Base-by-base conservation (phyloP, 2,797 vertebrate genomes). In the Eutrigla gurnardus region DNA sequence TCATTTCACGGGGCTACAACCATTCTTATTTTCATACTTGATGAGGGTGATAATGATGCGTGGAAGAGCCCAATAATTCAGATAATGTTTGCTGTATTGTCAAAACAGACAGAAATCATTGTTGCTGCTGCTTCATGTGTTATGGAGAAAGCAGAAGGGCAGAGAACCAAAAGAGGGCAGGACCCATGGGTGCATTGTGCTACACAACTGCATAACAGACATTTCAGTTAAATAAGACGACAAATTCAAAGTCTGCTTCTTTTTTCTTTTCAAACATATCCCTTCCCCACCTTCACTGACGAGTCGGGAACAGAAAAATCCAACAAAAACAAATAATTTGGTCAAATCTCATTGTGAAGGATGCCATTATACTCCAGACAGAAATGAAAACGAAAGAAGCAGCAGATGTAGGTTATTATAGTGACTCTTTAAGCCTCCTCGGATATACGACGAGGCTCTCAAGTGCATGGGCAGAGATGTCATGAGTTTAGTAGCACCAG, bases 401-500 rank as follows among this genome's bases (percentile, higher is more conserved):
- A 80, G 53, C 46, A 61, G 75, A 54, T 73, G 77, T 40, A 37
- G 0, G 43, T 7, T 5, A 53, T 37, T 60, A 47, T 50, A 39
- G 79, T 59, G 12, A 6, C 1, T 65, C 40, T 53, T 69, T 49
- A 62, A 60, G 70, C 72, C 40, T 14, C 54, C 65, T 58, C 8
- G 40, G 62, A 61, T 59, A 52, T 3, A n/a, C 12, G 54, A 11
- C 37, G 45, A 68, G 53, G 72, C 59, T 69, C 57, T 81, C 42
- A 2, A 69, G 63, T 42, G 62, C 13, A 18, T 39, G 60, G n/a
- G 43, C 55, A 5, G 59, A 47, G 60, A 4, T 17, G 45, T 55
- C 15, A 42, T 39, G 54, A 65, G 35, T 50, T 47, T 39, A 53
- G 66, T 78, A 91, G 90, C 92, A 91, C 90, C 91, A 84, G 79